These are phyloP conservation scores for Zelleria hepariella DNA, from an alignment of 2,888 invertebrate species.

Conservation along the genomic window DNA sequence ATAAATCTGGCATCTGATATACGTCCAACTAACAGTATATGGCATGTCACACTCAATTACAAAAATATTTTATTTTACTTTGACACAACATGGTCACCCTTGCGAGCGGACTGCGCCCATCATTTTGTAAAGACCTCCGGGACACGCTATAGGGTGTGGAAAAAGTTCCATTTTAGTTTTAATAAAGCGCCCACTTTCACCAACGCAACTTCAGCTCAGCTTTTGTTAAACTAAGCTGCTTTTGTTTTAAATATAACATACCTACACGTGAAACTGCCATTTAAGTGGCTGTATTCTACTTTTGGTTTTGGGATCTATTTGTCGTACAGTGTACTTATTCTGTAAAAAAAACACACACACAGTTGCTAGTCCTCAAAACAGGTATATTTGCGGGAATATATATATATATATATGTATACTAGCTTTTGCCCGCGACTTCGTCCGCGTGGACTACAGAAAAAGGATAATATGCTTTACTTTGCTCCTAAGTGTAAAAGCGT, in stretches of 20 bases:
- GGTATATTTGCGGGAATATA: too few species aligned
- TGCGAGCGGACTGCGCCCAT: background rate
- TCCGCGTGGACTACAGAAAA: too few species aligned
- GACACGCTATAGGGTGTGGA: background rate
- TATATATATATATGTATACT: too few species aligned
- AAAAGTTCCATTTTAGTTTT: background rate
- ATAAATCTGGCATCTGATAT: too few species aligned
- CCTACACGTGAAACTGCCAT: background rate
- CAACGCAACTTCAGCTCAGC: background rate
- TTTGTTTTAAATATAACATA: background rate
- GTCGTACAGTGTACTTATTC: too few species aligned
- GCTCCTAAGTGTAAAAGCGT: too few species aligned
- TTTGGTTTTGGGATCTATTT: too few species aligned
- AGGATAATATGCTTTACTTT: too few species aligned
- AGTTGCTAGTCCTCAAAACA: too few species aligned
- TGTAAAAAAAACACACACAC: too few species aligned
- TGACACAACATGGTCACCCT: background rate
- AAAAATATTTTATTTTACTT: background rate
- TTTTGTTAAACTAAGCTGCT: background rate
- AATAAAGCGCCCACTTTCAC: background rate
- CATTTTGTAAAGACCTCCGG: background rate
- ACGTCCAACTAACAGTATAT: too few species aligned
- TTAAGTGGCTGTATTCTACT: background rate
- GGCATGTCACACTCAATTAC: background rate
- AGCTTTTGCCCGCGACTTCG: too few species aligned